Percentiles rank a stretch among this genome's conserved stretches.
phyloP scores from a whole-genome alignment of 2,888 invertebrate genomes.

The Miltochrista miniata region DNA sequence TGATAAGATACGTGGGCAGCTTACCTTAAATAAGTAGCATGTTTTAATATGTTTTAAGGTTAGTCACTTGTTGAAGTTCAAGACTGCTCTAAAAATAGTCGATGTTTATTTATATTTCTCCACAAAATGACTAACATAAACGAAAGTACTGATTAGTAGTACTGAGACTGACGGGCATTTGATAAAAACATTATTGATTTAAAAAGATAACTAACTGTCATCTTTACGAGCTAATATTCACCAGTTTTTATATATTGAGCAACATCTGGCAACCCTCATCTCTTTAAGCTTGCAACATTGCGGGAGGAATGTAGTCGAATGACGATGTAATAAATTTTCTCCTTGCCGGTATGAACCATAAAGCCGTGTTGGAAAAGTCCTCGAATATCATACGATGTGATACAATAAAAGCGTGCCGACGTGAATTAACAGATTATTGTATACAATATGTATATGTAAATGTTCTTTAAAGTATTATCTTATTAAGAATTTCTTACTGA shows the following conservation, averaged over 20 bases:
- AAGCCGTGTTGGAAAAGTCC: constrained; percentile 43
- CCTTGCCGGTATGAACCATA: constrained; percentile 64
- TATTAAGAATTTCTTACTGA: neutral
- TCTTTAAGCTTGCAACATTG: constrained; percentile 57
- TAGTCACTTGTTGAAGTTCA: no score
- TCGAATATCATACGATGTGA: constrained; percentile 34
- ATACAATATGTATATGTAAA: constrained; percentile 9
- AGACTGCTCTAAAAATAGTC: no score
- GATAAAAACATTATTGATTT: constrained; percentile 39
- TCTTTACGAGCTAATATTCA: constrained; percentile 58
- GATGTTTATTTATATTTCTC: no score
- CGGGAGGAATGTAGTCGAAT: constrained; percentile 65
- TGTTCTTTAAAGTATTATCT: neutral
- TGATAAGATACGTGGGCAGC: no score
- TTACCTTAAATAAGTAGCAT: no score
- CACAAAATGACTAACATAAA: no score
- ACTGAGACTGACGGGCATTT: constrained; percentile 20
- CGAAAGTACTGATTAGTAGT: no score
- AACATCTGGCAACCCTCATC: constrained; percentile 66
- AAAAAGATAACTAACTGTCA: constrained; percentile 49
- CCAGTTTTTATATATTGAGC: constrained; percentile 46
- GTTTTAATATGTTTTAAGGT: no score
- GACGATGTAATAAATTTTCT: constrained; percentile 69
- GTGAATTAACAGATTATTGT: constrained; percentile 40
- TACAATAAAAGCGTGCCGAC: constrained; percentile 41